Evolutionary conservation across 2,797 vertebrate species (phyloP), one percentile per base, ranked within the genome.

Genomic region (Rhinoraja longicauda): DNA sequence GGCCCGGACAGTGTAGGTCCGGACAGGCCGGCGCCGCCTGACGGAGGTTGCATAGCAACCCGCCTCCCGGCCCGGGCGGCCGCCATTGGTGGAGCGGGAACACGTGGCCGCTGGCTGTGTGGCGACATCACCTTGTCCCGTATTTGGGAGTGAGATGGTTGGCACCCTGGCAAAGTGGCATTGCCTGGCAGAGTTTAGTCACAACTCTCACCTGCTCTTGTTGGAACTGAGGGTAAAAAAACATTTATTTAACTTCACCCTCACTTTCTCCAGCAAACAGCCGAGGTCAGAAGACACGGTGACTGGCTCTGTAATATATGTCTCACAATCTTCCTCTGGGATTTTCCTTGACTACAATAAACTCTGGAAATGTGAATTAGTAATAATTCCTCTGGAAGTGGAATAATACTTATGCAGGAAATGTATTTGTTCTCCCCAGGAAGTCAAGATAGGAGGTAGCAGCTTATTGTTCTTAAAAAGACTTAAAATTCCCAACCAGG

Each of bases 391-490:
- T n/a, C 36, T 67, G 36, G 21, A 88, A 67, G 15, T 36, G 84
- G 84, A n/a, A 21, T 67, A 67, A 88, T 62, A 86, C 62, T 86
- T 6, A 64, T 67, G 32, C 32, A 88, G n/a, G n/a, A 67, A 88
- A 36, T 88, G n/a, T 19, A 21, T 67, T 88, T 88, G 62, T 64
- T 67, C 84, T 88, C 7, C 6, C 15, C 17, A 24, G 15, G 81
- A 84, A 59, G 84, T 84, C 81, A 84, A 59, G 67, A 67, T 24
- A 0, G 84, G n/a, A 67, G 84, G 59, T 64, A 67, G 84, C n/a
- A 67, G 84, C 17, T 88, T 88, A 86, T 86, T 86, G 59, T 29
- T 32, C 29, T 64, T 86, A 36, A 88, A 88, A 36, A 64, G n/a
- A 88, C 36, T 36, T 88, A 7, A 64, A 17, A 32, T 88, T 64